These are phyloP conservation scores for Heliconius charithonia DNA, from an alignment of 2,888 invertebrate species.

Conservation along the genomic window DNA sequence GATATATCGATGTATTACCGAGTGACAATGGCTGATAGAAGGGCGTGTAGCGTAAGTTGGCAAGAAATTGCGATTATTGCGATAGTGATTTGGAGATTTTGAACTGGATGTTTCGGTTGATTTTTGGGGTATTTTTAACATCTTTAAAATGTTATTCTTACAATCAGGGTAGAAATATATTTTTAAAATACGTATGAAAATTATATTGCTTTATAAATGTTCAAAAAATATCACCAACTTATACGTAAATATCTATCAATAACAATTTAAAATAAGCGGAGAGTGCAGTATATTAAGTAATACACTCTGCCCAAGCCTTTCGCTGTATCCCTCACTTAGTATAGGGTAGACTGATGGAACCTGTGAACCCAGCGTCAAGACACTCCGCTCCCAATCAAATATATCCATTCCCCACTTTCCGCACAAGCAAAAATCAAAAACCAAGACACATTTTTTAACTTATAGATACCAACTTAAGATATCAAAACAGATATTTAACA, in stretches of 20 bases:
- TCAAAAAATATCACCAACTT: background rate
- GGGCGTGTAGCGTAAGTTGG: background rate
- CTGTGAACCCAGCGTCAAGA: too few species aligned
- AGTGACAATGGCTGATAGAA: conserved; percentile 1
- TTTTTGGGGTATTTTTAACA: too few species aligned
- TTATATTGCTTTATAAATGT: background rate
- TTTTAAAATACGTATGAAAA: background rate
- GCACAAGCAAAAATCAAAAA: too few species aligned
- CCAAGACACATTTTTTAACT: background rate
- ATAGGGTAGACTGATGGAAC: too few species aligned
- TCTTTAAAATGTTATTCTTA: too few species aligned
- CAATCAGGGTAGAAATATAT: background rate
- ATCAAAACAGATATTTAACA: conserved; percentile 34
- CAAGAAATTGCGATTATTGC: background rate
- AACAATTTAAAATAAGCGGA: background rate
- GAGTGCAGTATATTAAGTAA: too few species aligned
- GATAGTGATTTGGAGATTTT: background rate
- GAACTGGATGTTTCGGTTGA: background rate
- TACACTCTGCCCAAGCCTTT: too few species aligned
- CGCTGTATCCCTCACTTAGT: too few species aligned
- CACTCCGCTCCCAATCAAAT: too few species aligned
- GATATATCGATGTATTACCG: conserved; percentile 20
- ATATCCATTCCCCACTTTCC: too few species aligned
- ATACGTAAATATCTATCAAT: background rate
- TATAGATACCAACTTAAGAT: background rate